Evolutionary conservation across 2,113 vertebrate species (phyloP).

Genomic region (Tonatia bakeri): DNA sequence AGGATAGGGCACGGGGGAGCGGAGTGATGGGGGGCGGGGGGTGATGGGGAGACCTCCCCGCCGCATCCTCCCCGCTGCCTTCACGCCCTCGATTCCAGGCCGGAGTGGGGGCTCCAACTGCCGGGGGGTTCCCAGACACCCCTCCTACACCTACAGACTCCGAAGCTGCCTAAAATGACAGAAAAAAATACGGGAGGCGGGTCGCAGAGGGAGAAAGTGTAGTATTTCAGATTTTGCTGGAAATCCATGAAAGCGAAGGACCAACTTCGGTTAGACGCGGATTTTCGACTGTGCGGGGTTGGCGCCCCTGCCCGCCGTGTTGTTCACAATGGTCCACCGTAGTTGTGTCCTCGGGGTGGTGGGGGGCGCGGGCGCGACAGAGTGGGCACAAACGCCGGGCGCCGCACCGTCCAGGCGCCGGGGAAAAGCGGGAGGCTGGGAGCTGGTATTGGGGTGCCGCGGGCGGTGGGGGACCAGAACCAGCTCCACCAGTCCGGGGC

Average conservation of each 20-base stretch:
- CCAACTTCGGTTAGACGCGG: neutral
- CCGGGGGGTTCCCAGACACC: neutral
- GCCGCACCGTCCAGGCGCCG: neutral
- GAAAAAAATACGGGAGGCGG: neutral
- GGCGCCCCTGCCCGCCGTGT: neutral
- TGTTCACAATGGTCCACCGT: neutral
- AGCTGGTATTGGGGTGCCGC: neutral
- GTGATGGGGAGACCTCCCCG: neutral
- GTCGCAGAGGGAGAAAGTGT: neutral
- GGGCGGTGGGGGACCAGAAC: conserved; percentile 3
- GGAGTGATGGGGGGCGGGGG: neutral
- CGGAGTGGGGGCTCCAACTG: neutral
- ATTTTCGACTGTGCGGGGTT: neutral
- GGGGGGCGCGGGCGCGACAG: too few species aligned
- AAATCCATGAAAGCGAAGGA: neutral
- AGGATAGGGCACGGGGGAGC: neutral
- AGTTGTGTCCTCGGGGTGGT: neutral
- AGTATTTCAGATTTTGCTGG: neutral
- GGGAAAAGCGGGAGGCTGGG: neutral
- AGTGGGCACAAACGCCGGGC: too few species aligned
- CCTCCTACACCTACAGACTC: neutral
- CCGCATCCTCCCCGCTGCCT: neutral
- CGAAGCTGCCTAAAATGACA: neutral
- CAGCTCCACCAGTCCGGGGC: conserved; percentile 33
- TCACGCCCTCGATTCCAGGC: neutral